phyloP scores from a whole-genome alignment of 1,140 invertebrate genomes.

The Parapsyche elsis region DNA sequence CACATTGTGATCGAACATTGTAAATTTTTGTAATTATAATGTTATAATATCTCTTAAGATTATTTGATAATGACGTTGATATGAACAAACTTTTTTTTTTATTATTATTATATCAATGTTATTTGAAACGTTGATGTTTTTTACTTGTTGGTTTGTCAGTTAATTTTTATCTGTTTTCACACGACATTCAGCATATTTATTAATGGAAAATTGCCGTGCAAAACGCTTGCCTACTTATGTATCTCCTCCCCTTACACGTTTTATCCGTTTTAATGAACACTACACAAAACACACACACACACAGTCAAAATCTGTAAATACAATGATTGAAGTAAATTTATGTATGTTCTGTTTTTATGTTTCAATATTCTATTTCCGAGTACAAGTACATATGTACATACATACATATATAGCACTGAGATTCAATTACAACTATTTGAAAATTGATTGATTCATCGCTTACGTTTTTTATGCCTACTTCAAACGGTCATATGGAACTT shows the following conservation, averaged over 20 bases:
- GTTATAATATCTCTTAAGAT: conserved; percentile 47
- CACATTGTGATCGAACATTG: conserved; percentile 55
- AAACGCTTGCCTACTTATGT: conserved; percentile 12
- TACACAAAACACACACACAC: too few species aligned
- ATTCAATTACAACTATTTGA: not conserved
- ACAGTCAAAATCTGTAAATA: not conserved
- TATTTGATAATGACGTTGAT: conserved; percentile 51
- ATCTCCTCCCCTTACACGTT: not conserved
- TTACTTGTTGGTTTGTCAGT: conserved; percentile 52
- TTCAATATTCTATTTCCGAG: not conserved
- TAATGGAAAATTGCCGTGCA: conserved; percentile 18
- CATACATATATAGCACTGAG: too few species aligned
- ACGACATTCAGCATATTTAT: conserved; percentile 8
- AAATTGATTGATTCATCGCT: too few species aligned
- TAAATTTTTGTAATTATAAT: conserved; percentile 55
- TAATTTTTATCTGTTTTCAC: conserved; percentile 38
- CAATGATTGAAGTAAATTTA: too few species aligned
- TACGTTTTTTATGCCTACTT: too few species aligned
- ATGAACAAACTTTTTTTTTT: conserved; percentile 44
- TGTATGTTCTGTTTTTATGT: not conserved
- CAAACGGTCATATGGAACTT: too few species aligned
- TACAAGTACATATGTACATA: too few species aligned
- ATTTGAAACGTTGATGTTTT: conserved; percentile 46
- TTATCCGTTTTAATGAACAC: conserved; percentile 11
- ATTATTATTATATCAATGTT: conserved; percentile 8